phyloP scores from a whole-genome alignment of 2,888 invertebrate species.

The Caenorhabditis sp. region DNA sequence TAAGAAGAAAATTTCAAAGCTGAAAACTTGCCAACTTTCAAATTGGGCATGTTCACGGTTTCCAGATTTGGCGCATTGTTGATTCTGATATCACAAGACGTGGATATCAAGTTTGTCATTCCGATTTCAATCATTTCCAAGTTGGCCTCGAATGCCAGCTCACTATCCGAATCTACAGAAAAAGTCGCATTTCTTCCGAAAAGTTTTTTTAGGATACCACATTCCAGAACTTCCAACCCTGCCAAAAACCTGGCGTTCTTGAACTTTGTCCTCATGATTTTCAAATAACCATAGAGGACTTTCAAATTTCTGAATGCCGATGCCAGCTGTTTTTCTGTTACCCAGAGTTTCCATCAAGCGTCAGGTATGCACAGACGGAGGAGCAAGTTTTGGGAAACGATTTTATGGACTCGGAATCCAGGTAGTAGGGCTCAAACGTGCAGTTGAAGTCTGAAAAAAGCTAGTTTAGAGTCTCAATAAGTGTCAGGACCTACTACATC shows the following conservation, averaged over 20 bases:
- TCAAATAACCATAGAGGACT: slow-evolving; percentile 4
- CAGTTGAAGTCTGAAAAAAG: slow-evolving; percentile 9
- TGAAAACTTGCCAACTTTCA: not conserved
- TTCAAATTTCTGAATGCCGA: slow-evolving; percentile 1
- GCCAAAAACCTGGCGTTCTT: slow-evolving; percentile 4
- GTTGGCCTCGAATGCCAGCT: not conserved
- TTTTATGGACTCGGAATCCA: not conserved
- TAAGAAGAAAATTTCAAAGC: too few relatives aligned
- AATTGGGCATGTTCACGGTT: not conserved
- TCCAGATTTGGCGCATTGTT: not conserved
- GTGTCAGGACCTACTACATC: not conserved
- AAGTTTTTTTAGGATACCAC: too few relatives aligned
- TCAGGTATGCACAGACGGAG: not conserved
- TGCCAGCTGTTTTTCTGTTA: not conserved
- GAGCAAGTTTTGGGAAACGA: not conserved
- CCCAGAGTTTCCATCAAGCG: not conserved
- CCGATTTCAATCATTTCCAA: not conserved
- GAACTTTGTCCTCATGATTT: not conserved
- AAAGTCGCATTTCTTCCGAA: not conserved
- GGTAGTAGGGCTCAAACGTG: slow-evolving; percentile 6
- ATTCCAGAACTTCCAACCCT: slow-evolving; percentile 5
- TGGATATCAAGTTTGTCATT: not conserved
- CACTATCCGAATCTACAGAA: not conserved
- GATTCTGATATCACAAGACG: not conserved
- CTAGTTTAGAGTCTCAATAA: not conserved